phyloP scores from a whole-genome alignment of 2,888 invertebrate species.

The Carabus problematicus region DNA sequence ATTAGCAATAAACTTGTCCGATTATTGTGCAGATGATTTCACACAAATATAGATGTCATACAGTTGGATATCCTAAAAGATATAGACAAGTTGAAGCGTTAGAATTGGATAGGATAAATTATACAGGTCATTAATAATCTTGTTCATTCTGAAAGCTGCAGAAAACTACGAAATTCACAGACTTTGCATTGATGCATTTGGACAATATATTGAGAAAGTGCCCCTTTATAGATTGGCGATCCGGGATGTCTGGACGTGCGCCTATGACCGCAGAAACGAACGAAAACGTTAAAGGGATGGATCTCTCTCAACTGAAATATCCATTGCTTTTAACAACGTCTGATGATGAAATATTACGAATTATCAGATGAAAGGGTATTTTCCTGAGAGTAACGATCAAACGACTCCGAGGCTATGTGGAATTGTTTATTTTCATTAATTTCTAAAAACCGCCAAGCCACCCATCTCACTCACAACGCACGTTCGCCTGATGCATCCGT shows the following conservation, averaged over 20 bases:
- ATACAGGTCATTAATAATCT: neutral
- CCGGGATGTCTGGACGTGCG: conserved; percentile 1
- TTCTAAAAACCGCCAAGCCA: conserved; percentile 38
- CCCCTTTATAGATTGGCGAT: conserved; percentile 3
- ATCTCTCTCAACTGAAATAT: conserved; percentile 36
- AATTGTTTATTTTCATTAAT: conserved; percentile 43
- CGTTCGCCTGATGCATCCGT: neutral
- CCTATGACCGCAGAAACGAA: conserved; percentile 29
- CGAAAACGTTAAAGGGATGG: conserved; percentile 25
- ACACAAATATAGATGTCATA: neutral
- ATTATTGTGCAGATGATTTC: too few relatives aligned
- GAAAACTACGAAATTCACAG: neutral
- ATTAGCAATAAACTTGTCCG: too few relatives aligned
- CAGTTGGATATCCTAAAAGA: neutral
- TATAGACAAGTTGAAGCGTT: too few relatives aligned
- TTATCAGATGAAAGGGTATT: conserved; percentile 43
- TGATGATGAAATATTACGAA: conserved; percentile 43
- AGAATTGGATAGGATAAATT: neutral
- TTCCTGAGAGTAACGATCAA: conserved; percentile 41
- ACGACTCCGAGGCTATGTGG: conserved; percentile 40
- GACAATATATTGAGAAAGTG: neutral
- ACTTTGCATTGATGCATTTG: neutral
- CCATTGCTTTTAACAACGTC: conserved; percentile 42
- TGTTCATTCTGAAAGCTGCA: neutral
- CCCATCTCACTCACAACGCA: conserved; percentile 11